Percentiles rank a stretch among this genome's conserved stretches.
phyloP scores from a whole-genome alignment of 2,113 vertebrate genomes.

The Eurystomus gularis region DNA sequence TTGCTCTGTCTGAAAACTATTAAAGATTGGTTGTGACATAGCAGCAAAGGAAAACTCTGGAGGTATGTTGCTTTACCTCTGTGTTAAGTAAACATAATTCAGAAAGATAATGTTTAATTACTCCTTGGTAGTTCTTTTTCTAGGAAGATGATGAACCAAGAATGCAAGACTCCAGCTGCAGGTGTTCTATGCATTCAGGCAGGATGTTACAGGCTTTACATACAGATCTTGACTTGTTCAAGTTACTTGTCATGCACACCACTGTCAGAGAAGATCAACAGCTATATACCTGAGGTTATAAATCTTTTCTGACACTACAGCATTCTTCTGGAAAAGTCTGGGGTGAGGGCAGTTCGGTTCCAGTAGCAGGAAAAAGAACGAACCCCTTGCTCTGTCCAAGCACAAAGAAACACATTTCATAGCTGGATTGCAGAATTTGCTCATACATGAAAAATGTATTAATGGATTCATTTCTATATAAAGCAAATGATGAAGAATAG shows the following conservation, averaged over 20 bases:
- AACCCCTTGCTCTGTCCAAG: neutral
- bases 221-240: neutral
- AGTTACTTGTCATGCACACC: neutral
- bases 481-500: neutral
- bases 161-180: neutral
- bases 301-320: neutral
- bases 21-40: conserved; percentile 6
- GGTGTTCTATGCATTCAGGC: neutral
- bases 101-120: conserved; percentile 2
- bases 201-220: neutral
- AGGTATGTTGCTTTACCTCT: neutral
- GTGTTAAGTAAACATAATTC: conserved; percentile 26
- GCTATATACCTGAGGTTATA: neutral
- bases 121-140: neutral
- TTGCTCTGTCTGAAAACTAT: conserved; percentile 33
- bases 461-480: neutral
- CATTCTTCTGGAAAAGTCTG: neutral
- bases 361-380: neutral
- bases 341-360: neutral
- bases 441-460: neutral
- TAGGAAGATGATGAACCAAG: neutral
- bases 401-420: neutral
- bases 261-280: neutral
- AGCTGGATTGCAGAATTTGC: neutral
- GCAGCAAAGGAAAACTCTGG: conserved; percentile 19